phyloP scores from a whole-genome alignment of 1,140 invertebrate genomes.

The Conus betulinus region DNA sequence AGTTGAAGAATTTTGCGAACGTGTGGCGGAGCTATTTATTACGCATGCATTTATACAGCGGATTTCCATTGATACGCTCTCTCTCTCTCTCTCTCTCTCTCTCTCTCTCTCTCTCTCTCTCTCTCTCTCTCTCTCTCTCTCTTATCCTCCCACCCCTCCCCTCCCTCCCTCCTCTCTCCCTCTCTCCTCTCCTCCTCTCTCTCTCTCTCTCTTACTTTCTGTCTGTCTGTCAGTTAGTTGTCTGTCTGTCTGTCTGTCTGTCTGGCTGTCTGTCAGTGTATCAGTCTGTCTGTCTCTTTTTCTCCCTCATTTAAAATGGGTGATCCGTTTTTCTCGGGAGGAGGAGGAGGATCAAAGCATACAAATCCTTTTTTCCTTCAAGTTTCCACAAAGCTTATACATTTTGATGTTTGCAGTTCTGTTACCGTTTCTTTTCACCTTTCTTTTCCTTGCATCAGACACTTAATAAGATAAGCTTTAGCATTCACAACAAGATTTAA shows the following conservation, averaged over 20 bases:
- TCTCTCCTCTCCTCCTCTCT: neutral
- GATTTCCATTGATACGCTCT: too few species aligned
- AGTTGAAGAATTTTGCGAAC: too few species aligned
- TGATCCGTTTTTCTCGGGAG: neutral
- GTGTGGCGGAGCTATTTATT: too few species aligned
- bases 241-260: too few species aligned
- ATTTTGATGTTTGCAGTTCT: neutral
- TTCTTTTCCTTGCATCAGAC: neutral
- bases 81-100: neutral
- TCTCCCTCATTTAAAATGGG: neutral
- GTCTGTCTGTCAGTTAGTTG: neutral
- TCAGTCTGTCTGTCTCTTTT: neutral
- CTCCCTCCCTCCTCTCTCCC: neutral
- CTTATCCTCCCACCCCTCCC: neutral
- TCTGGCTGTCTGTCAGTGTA: too few species aligned
- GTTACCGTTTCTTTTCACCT: too few species aligned
- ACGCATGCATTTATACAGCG: too few species aligned
- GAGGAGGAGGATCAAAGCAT: neutral
- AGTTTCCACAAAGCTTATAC: neutral
- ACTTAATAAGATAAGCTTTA: neutral
- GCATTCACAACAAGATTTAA: neutral
- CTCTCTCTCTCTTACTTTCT: neutral
- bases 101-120: slow-evolving; percentile 12
- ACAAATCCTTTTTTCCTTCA: neutral
- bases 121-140: slow-evolving; percentile 14